Evolutionary conservation across 2,888 invertebrate species (phyloP), one percentile per base, ranked within the genome.

Genomic region (Agriopis marginaria): DNA sequence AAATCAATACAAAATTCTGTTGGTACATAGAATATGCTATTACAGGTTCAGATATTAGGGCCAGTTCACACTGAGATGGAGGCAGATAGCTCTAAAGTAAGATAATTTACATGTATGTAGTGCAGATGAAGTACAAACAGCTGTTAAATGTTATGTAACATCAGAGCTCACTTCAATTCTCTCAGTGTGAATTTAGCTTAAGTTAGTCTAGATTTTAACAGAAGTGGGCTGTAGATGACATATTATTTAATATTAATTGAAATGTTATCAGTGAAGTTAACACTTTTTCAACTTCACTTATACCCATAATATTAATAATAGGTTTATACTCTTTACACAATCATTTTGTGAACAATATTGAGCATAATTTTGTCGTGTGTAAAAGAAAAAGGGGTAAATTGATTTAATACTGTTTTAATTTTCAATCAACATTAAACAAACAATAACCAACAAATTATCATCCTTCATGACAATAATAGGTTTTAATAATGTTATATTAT

Each of bases 271-370:
- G 32, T 32, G 32, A 32, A 32, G 5, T 32, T 23, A 23, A 23
- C 17, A 23, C 17, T 32, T 32, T 32, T 32, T 32, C 32, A 32
- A 5, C 3, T 5, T 32, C 3, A 32, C 5, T 32, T n/a, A n/a
- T n/a, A n/a, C 3, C 3, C 4, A 32, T 32, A 32, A 23, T 32
- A 32, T 32, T 32, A 32, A 5, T 32, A 3, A 32, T 32, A 32
- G 32, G 32, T 32, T 32, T 32, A 32, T 32, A 32, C 32, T 32
- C 32, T 39, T 53, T 39, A 12, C 12, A 53, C 12, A 47, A 11
- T 47, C 7, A 47, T 47, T 53, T 53, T 53, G 39, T 53, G 32
- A 53, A 32, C 12, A 12, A 39, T 53, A 53, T 53, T 53, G 53
- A 53, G 53, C 39, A 53, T 12, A 39, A 53, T 53, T 53, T 53